These are phyloP conservation scores for Hirtodrosophila histrioides DNA, from an alignment of 2,888 invertebrate genomes.

Conservation along the genomic window DNA sequence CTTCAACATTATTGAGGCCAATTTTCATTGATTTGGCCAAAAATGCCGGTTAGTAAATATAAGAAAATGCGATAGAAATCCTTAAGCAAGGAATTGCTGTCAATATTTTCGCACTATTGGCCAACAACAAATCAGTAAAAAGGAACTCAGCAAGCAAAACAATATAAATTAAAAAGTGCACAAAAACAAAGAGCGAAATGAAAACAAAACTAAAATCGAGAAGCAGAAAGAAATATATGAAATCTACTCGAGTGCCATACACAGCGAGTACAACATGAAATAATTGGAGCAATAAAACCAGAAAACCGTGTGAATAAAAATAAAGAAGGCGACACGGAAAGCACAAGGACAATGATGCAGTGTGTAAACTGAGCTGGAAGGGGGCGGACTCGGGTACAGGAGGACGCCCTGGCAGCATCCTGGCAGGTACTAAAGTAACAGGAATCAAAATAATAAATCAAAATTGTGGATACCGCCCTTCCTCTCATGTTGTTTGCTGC, in stretches of 20 bases:
- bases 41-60: background rate
- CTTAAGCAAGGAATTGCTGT: background rate
- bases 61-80: background rate
- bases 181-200: background rate
- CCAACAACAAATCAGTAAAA: background rate
- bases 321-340: constrained; percentile 23
- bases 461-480: constrained; percentile 49
- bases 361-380: constrained; percentile 30
- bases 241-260: constrained; percentile 53
- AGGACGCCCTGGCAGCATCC: constrained; percentile 29
- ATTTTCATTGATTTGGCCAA: too few species aligned
- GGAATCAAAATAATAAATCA: constrained; percentile 75
- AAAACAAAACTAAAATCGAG: constrained; percentile 1
- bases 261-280: constrained; percentile 54
- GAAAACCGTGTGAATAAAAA: constrained; percentile 68
- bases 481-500: constrained; percentile 1
- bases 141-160: constrained; percentile 14
- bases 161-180: constrained; percentile 20
- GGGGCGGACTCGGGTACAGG: background rate
- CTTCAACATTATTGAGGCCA: too few species aligned
- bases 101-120: constrained; percentile 4
- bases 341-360: constrained; percentile 40
- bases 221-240: constrained; percentile 42
- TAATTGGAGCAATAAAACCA: constrained; percentile 75
- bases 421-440: constrained; percentile 67